Evolutionary conservation across 53 echinoderm and acorn worm species (phyloP).

Genomic region (Hippasteria phrygiana): DNA sequence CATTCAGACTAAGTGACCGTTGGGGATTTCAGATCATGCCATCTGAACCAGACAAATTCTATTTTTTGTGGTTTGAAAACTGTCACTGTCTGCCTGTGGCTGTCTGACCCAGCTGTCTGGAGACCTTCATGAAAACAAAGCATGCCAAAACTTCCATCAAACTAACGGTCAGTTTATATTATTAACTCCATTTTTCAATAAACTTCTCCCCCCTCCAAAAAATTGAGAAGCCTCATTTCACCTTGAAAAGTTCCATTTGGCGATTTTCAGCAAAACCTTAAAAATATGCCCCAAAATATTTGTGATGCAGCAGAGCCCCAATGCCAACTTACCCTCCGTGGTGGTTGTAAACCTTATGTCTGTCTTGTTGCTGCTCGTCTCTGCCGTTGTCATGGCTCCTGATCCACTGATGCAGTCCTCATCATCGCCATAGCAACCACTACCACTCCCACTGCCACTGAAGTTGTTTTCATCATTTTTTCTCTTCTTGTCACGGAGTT

Average conservation of each 20-base stretch:
- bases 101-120: not conserved
- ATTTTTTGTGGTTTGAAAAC: not conserved
- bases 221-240: too few relatives aligned
- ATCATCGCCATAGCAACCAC: constrained; percentile 70
- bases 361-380: not conserved
- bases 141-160: not conserved
- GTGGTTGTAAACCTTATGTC: constrained; percentile 40
- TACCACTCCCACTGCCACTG: constrained; percentile 70
- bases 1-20: too few relatives aligned
- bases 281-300: too few relatives aligned
- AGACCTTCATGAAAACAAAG: not conserved
- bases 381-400: not conserved
- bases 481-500: constrained; percentile 33
- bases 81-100: not conserved
- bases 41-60: constrained; percentile 1
- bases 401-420: constrained; percentile 69
- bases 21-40: not conserved
- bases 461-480: constrained; percentile 11
- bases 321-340: not conserved
- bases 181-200: too few relatives aligned
- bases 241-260: too few relatives aligned
- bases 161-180: not conserved
- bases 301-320: too few relatives aligned
- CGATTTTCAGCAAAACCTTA: too few relatives aligned
- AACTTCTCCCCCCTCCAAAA: too few relatives aligned